Conservation (phyloP, 2,797 vertebrate species). For the Adrianichthys oophorus region DNA sequence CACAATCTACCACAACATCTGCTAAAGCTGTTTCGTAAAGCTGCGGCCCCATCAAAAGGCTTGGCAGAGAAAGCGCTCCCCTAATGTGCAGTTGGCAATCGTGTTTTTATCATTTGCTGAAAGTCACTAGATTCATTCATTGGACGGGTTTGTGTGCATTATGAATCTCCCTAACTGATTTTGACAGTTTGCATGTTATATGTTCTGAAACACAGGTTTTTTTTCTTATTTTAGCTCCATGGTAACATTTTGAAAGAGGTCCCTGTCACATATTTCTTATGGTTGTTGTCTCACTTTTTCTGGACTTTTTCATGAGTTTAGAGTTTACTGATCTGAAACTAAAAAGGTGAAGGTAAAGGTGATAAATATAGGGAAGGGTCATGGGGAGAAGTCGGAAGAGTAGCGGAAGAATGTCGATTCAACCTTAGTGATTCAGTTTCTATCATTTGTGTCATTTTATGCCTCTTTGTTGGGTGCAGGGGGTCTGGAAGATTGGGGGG, state of each 20-base stretch:
- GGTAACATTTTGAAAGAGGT: conserved; percentile 38
- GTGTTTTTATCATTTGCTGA: conserved; percentile 65
- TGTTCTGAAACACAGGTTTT: conserved; percentile 26
- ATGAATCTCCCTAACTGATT: conserved; percentile 47
- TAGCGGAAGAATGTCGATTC: no score
- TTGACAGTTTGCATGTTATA: conserved; percentile 47
- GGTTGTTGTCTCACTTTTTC: conserved; percentile 48
- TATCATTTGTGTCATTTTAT: no score
- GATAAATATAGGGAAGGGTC: no score
- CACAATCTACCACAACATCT: conserved; percentile 63
- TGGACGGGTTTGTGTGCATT: conserved; percentile 16
- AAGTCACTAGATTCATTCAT: conserved; percentile 64
- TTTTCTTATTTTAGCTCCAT: conserved; percentile 36
- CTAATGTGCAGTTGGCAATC: conserved; percentile 60
- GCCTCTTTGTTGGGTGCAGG: no score
- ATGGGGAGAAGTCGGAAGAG: no score
- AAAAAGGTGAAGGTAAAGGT: no score
- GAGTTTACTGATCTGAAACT: conserved; percentile 26
- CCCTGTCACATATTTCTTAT: conserved; percentile 21
- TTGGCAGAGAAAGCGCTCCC: conserved; percentile 54
- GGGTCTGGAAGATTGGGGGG: no score
- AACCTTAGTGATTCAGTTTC: no score
- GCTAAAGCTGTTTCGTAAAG: conserved; percentile 63
- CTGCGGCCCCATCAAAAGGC: conserved; percentile 63
- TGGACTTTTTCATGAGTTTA: conserved; percentile 46